Conservation (phyloP, 2,888 invertebrate species). For the Pseudococcus longispinus region DNA sequence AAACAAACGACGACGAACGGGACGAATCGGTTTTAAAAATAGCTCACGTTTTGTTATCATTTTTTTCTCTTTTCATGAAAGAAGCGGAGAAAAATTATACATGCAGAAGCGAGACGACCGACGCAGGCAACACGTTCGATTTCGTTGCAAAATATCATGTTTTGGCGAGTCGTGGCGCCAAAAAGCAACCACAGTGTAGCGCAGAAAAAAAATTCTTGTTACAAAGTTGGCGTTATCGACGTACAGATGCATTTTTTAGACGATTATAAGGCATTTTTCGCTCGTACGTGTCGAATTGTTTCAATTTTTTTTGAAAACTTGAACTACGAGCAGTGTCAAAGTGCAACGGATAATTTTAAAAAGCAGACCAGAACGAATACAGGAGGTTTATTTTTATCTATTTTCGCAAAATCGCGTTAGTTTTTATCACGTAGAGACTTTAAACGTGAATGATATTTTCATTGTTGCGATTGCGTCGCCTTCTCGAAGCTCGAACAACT, state of each 20-base stretch:
- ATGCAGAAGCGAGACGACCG: not conserved
- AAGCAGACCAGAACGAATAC: not conserved
- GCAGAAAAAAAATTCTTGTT: not conserved
- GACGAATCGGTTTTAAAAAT: not conserved
- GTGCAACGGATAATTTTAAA: not conserved
- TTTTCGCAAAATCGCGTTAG: not conserved
- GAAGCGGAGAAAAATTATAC: not conserved
- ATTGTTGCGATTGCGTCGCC: not conserved
- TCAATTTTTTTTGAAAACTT: not conserved
- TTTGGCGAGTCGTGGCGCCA: not conserved
- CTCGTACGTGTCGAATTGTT: not conserved
- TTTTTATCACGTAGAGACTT: not conserved
- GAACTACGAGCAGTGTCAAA: not conserved
- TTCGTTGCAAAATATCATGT: constrained; percentile 1
- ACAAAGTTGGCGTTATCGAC: not conserved
- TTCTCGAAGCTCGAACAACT: not conserved
- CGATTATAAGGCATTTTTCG: not conserved
- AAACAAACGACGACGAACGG: not conserved
- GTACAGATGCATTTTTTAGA: not conserved
- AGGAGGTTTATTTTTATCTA: not conserved
- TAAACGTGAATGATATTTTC: not conserved
- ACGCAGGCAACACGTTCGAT: not conserved
- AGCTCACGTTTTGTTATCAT: not conserved
- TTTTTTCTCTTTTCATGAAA: not conserved
- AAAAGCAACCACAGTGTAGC: not conserved